These are phyloP conservation scores for Leucoraja erinaceus DNA, from an alignment of 2,113 vertebrate genomes.

Conservation along the genomic window DNA sequence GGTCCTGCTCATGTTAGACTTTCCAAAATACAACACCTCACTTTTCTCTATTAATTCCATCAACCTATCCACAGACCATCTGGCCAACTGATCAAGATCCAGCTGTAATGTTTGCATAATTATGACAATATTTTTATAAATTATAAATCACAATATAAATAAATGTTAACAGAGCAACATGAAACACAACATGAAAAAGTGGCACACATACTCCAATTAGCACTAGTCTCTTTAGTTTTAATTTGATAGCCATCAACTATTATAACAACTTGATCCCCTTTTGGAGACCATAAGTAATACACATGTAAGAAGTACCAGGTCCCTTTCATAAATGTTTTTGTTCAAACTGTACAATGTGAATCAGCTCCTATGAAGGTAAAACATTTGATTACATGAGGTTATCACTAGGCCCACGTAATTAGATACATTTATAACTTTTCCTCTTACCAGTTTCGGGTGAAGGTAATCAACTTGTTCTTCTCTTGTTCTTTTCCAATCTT, in stretches of 20 bases:
- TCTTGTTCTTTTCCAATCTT: background rate
- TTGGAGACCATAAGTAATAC: background rate
- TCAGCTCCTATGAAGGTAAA: too few relatives aligned
- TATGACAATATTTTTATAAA: background rate
- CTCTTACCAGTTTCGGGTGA: background rate
- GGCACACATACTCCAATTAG: background rate
- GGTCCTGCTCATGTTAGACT: too few relatives aligned
- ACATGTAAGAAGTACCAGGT: background rate
- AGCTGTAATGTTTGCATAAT: background rate
- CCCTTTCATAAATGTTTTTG: background rate
- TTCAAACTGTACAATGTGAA: too few relatives aligned
- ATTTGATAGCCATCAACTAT: background rate
- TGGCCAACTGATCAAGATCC: too few relatives aligned
- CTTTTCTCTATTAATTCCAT: too few relatives aligned
- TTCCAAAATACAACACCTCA: too few relatives aligned
- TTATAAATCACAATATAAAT: background rate
- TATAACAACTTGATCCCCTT: background rate
- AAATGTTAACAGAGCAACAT: background rate
- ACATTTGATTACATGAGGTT: too few relatives aligned
- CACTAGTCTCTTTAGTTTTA: background rate
- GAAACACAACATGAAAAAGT: background rate
- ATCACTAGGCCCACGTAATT: background rate
- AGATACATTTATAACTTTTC: background rate
- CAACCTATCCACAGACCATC: too few relatives aligned
- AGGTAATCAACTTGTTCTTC: background rate